A percentile compares a stretch with the other conserved stretches of the same genome.
Conservation (phyloP, 2,113 vertebrate species). For the Tricholaema leucomelas region DNA sequence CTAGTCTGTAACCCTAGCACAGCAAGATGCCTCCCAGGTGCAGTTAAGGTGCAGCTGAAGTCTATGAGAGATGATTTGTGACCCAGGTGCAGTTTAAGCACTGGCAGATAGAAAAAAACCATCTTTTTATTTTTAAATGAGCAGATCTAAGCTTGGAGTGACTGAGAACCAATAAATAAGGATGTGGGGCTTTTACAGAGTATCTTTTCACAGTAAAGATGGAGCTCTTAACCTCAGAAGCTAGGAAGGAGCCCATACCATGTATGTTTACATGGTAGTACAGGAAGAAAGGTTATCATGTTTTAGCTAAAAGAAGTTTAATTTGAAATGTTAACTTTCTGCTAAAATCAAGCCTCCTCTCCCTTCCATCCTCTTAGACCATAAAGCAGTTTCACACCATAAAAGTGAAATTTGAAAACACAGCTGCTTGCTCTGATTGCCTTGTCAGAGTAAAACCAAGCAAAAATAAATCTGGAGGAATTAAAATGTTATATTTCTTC, state of each 20-base stretch:
- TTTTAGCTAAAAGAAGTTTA: slow-evolving; percentile 6
- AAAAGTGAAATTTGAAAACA: background rate
- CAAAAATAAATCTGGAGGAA: background rate
- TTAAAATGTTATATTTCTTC: slow-evolving; percentile 1
- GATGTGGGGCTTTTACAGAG: background rate
- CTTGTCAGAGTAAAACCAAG: background rate
- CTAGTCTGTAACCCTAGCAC: background rate
- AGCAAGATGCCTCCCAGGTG: background rate
- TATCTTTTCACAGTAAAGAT: slow-evolving; percentile 6
- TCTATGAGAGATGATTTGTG: slow-evolving; percentile 36
- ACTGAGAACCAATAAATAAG: background rate
- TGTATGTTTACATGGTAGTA: background rate
- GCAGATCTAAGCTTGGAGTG: slow-evolving; percentile 5
- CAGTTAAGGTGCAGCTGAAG: slow-evolving; percentile 4
- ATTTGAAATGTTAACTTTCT: slow-evolving; percentile 17
- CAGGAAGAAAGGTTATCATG: slow-evolving; percentile 23
- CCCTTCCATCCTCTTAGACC: background rate
- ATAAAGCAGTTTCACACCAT: background rate
- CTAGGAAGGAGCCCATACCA: background rate
- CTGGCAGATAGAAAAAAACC: background rate
- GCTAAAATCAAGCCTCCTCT: background rate
- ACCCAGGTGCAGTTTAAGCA: slow-evolving; percentile 50
- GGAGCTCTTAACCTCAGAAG: slow-evolving; percentile 13
- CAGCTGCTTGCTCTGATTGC: slow-evolving; percentile 6
- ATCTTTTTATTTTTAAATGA: background rate